Conservation (phyloP, 2,797 vertebrate species). For the Garrulus glandarius region DNA sequence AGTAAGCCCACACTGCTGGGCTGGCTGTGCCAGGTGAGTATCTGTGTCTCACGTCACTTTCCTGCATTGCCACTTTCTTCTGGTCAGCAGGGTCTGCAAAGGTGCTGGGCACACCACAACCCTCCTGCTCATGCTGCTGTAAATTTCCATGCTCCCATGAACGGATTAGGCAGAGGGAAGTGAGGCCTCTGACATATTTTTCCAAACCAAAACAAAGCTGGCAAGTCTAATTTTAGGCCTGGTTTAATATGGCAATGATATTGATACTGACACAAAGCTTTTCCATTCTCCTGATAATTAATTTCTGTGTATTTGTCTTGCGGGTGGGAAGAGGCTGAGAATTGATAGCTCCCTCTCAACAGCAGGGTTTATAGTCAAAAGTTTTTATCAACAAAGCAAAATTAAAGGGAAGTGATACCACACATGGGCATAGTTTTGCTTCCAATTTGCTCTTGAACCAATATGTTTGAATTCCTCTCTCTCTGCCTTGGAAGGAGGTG, state of each 20-base stretch:
- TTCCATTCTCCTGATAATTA: neutral
- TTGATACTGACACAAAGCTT: neutral
- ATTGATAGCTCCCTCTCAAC: neutral
- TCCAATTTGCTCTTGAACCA: neutral
- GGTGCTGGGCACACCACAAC: rapidly evolving
- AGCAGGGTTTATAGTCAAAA: neutral
- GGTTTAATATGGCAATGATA: constrained; percentile 26
- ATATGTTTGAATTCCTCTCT: neutral
- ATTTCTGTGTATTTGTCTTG: neutral
- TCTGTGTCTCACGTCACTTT: rapidly evolving
- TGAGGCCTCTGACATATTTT: constrained; percentile 15
- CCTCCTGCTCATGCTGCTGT: neutral
- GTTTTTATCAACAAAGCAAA: neutral
- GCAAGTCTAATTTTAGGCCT: constrained; percentile 46
- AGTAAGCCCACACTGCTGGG: neutral
- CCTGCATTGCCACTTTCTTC: neutral
- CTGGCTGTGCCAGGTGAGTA: neutral
- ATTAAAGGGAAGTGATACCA: neutral
- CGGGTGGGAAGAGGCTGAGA: neutral
- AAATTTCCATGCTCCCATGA: neutral
- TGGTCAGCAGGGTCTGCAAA: neutral
- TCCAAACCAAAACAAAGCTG: constrained; percentile 37
- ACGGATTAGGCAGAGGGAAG: neutral
- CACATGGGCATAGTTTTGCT: neutral
- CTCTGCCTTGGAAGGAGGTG: neutral